Evolutionary conservation across 1,140 invertebrate species (phyloP).

Genomic region (Pinna nobilis): DNA sequence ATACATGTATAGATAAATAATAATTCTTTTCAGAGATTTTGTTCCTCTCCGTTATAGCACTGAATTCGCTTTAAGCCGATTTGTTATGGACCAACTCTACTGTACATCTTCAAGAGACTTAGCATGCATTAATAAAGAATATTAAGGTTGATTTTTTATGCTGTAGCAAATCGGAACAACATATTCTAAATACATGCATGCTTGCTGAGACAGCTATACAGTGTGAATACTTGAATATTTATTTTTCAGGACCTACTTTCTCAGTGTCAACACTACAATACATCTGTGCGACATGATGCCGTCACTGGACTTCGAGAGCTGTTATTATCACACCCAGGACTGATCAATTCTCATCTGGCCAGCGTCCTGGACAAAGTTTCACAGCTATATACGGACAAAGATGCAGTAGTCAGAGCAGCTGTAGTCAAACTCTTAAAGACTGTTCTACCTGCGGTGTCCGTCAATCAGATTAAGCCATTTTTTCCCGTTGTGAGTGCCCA

Average conservation of each 20-base stretch:
- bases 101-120: no score
- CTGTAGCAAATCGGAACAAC: no score
- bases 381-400: constrained; percentile 83
- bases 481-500: constrained; percentile 85
- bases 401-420: constrained; percentile 82
- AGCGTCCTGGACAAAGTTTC: constrained; percentile 82
- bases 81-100: no score
- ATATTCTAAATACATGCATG: no score
- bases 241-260: constrained; percentile 81
- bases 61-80: no score
- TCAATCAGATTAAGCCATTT: constrained; percentile 79
- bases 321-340: constrained; percentile 77
- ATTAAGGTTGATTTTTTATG: no score
- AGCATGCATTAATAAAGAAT: no score
- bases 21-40: no score
- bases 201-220: no score
- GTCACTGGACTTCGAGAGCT: constrained; percentile 84
- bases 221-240: neutral
- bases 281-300: constrained; percentile 81
- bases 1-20: no score
- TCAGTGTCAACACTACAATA: constrained; percentile 86
- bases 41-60: no score
- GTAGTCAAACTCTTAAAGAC: constrained; percentile 81
- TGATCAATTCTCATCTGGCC: constrained; percentile 80
- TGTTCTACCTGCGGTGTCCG: constrained; percentile 77